Base-by-base conservation (phyloP, 2,888 invertebrate species). In the Apamea sordens region DNA sequence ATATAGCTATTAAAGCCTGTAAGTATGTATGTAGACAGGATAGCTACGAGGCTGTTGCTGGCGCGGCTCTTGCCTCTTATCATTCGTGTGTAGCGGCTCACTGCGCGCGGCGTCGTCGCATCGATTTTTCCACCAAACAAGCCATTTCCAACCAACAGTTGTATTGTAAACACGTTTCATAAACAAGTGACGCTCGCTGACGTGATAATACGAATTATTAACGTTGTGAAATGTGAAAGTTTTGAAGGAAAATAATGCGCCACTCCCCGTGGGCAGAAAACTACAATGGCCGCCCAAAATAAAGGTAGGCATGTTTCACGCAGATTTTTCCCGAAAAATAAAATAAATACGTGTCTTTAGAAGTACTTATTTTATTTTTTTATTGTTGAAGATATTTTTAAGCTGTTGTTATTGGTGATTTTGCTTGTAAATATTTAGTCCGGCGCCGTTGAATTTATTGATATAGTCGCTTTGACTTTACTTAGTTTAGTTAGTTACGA, bases 61-160 rank as follows among this genome's bases (percentile, higher is more conserved):
- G 81, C 80, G 89, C 89, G 86, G 89, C 88, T 91, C 92, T 94
- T 87, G 86, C 89, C 85, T 91, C 92, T 95, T 95, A 95, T 95
- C 95, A 95, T 92, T 94, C 90, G 92, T 91, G 92, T 90, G 91
- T 90, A 90, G 92, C 91, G 89, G 90, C 88, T 89, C 92, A 92
- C 91, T 96, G 96, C 96, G 96, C 96, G 95, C 95, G 94, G 92
- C 96, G 94, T 92, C 96, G 94, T 92, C 88, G 85, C 92, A 96
- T 96, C 96, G 96, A 96, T 96, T 96, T 96, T 96, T 94, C 95
- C 94, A 93, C 94, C 87, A 95, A 94, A 94, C 95, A 95, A 94
- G 92, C 92, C 95, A 95, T 95, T 95, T 92, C 91, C 90, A 94
- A 92, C 93, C 93, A 92, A 92, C 94, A 91, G 93, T 94, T 86